Evolutionary conservation across 2,888 invertebrate genomes (phyloP), one percentile per base, ranked within the genome.

Genomic region (Eristalinus aeneus): DNA sequence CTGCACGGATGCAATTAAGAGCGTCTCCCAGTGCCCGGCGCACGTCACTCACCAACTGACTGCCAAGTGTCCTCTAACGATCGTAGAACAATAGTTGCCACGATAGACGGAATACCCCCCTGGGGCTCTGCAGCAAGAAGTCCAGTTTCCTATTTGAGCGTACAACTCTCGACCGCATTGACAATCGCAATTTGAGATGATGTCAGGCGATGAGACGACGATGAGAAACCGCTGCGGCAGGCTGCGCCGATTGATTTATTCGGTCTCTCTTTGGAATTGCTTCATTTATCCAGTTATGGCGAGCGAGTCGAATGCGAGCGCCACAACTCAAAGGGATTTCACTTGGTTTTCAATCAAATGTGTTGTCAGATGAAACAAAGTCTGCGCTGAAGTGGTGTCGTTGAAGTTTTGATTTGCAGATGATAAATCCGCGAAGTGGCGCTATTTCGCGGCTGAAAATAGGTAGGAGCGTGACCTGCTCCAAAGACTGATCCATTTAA

Each of bases 231-330:
- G 71, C 60, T 68, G n/a, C n/a, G 74, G 64, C 64, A 71, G 60
- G 39, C 60, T 34, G 64, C 23, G 54, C n/a, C 36, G 74, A 84
- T 79, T 84, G 78, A 84, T 84, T 84, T 78, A 83, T 78, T 83
- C 69, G 34, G 31, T 12, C n/a, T 78, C 60, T 60, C 10, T 36
- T 22, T 11, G 63, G 39, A 73, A 78, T 69, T 65, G 78, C 74
- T 65, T 74, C 65, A 64, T 58, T 77, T 63, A 36, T 63, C 69
- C 71, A 60, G 84, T 84, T 84, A 84, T 84, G 78, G 84, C 54
- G 69, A 75, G 63, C 82, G 46, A n/a, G n/a, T 83, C 79, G 83
- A 83, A 74, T 83, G 73, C 53, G 46, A 61, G 39, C 32, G 46
- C 16, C 46, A n/a, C 27, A 27, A 3, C 27, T 73, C 77, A 64